A percentile compares a stretch with the other conserved stretches of the same genome.
These are phyloP conservation scores for Drosophila eohydei DNA, from an alignment of 2,888 invertebrate genomes.

Conservation along the genomic window DNA sequence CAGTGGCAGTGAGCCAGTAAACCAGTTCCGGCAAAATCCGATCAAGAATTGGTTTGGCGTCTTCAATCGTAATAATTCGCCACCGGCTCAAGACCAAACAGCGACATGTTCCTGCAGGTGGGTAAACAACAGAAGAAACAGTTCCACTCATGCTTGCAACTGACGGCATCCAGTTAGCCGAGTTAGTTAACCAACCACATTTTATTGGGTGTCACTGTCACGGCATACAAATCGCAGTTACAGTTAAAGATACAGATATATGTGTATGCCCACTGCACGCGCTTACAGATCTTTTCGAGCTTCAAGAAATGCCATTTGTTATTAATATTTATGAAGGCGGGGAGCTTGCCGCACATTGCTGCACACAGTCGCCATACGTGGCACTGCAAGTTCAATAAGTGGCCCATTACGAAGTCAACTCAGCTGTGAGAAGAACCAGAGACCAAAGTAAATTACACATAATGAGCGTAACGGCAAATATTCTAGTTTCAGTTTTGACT, in stretches of 20 bases:
- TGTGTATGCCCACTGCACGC: conserved; percentile 26
- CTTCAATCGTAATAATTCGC: conserved; percentile 87
- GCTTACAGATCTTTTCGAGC: conserved; percentile 12
- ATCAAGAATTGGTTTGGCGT: conserved; percentile 87
- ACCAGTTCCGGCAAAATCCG: conserved; percentile 75
- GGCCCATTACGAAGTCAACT: conserved; percentile 8
- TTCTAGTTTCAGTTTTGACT: not conserved
- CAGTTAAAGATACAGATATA: conserved; percentile 56
- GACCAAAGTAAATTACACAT: too few relatives aligned
- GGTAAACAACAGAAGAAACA: conserved; percentile 42
- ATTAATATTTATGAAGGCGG: conserved; percentile 9
- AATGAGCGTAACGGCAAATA: not conserved
- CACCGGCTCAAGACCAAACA: conserved; percentile 85
- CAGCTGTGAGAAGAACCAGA: not conserved
- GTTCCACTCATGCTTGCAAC: conserved; percentile 62
- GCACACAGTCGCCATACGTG: conserved; percentile 8
- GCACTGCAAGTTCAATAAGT: not conserved
- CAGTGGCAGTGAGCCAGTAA: conserved; percentile 61
- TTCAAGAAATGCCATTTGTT: conserved; percentile 18
- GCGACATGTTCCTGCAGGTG: conserved; percentile 83
- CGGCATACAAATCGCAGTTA: conserved; percentile 63
- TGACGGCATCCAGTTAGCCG: conserved; percentile 65
- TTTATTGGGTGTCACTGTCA: conserved; percentile 66
- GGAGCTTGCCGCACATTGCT: conserved; percentile 11
- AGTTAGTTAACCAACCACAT: conserved; percentile 35